Evolutionary conservation across 2,113 vertebrate species (phyloP).

Genomic region (Coregonus clupeaformis): DNA sequence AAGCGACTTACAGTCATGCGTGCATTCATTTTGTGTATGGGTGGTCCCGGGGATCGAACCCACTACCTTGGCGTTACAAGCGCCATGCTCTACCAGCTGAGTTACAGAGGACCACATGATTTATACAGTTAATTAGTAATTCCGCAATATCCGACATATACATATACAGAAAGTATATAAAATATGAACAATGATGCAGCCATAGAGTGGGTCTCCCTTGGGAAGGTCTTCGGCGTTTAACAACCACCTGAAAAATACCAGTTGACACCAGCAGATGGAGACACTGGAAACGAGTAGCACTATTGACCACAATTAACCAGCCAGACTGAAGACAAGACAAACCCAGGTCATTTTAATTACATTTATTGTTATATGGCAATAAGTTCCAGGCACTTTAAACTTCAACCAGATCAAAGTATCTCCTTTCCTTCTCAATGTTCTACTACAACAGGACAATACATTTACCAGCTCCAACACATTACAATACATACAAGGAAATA

Average conservation of each 20-base stretch:
- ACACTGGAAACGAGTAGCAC: background rate
- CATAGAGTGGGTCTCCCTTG: background rate
- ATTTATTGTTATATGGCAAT: conserved; percentile 90
- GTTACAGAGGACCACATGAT: no score
- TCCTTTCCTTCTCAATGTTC: conserved; percentile 35
- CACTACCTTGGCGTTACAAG: no score
- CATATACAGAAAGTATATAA: background rate
- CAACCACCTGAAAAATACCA: background rate
- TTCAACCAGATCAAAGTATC: conserved; percentile 55
- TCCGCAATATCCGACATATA: background rate
- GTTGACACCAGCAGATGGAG: conserved; percentile 11
- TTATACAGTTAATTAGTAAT: conserved; percentile 21
- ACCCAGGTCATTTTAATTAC: conserved; percentile 69
- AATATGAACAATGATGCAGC: background rate
- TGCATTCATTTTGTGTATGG: no score
- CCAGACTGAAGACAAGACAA: background rate
- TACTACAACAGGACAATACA: conserved; percentile 44
- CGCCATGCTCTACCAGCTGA: no score
- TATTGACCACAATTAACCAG: no score
- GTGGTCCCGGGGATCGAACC: no score
- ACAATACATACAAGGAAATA: conserved; percentile 77
- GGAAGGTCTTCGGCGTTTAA: background rate
- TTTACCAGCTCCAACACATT: conserved; percentile 64
- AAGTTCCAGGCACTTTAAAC: conserved; percentile 88
- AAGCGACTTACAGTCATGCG: no score